Base-by-base conservation (phyloP, 1,140 invertebrate genomes). In the Brachystomella parvula region DNA sequence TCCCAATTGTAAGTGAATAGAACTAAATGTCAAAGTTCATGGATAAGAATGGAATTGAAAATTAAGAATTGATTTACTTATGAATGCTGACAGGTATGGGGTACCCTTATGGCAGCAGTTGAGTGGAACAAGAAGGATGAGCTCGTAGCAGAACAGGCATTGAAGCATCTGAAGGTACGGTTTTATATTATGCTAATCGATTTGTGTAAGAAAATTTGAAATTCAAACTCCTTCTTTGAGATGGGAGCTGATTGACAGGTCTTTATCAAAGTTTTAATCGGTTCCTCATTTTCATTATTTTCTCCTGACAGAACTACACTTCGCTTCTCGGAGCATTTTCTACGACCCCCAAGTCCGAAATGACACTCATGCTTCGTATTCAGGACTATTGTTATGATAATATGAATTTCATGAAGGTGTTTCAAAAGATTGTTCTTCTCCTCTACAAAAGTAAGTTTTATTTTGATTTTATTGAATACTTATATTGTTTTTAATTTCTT, bases 51-150 rank as follows among this genome's bases (percentile, higher is more conserved):
- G 26, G 69, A 60, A 17, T 63, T 17, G 19, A 62, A 17, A 15
- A 29, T 26, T 19, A 44, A 1, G n/a, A 2, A 44, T 39, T 66
- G 21, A 21, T 69, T 67, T 9, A 64, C 56, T 67, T 60, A 61
- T 64, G 39, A 12, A n/a, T 9, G 39, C 39, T 44, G 70, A 17
- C 66, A 83, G 82, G 86, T 96, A 75, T 98, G 94, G 94, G 86
- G 85, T 71, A 91, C 89, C 67, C 86, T 97, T 71, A 97, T 98
- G 94, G 85, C 85, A 63, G 86, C 89, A 73, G 89, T 91, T 47
- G 94, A 98, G 81, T 97, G 94, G 94, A 97, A 96, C 79, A 98
- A 97, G 80, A 96, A 96, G 78, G 94, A 96, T 81, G 94, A 97
- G 79, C 80, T 98, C 66, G 86, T 96, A 66, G 92, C 92, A 68